Conservation (phyloP, 2,797 vertebrate genomes). For the Sarcophilus harrisii region DNA sequence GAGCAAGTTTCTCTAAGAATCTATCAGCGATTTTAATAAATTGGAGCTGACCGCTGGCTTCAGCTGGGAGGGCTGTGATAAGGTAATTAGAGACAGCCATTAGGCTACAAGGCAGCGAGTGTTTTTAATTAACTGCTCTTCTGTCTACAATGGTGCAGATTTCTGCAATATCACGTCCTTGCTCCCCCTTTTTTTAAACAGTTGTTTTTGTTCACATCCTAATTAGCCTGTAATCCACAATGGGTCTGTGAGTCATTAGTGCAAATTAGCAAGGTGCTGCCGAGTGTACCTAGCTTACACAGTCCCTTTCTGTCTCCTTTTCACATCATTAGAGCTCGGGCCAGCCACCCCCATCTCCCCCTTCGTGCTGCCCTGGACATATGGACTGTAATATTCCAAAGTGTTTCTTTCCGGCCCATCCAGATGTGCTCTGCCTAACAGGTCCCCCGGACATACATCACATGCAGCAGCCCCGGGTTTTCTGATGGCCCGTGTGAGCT, state of each 20-base stretch:
- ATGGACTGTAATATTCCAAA: background rate
- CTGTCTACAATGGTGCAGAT: background rate
- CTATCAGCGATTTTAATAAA: constrained; percentile 49
- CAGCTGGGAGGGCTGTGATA: constrained; percentile 12
- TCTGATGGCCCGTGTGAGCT: background rate
- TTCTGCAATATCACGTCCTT: background rate
- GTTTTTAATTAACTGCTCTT: constrained; percentile 55
- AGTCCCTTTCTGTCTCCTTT: background rate
- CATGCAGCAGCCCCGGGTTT: background rate
- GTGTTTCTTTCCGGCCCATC: constrained; percentile 22
- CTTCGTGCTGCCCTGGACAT: background rate
- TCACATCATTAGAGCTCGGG: constrained; percentile 19
- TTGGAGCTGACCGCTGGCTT: constrained; percentile 39
- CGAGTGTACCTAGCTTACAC: constrained; percentile 4
- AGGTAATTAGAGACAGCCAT: constrained; percentile 51
- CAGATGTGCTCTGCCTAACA: background rate
- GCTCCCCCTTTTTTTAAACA: constrained; percentile 35
- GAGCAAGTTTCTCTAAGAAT: constrained; percentile 17
- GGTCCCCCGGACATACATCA: background rate
- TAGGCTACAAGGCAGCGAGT: constrained; percentile 13
- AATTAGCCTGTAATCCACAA: constrained; percentile 49
- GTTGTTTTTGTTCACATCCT: constrained; percentile 42
- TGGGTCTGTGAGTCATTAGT: constrained; percentile 24
- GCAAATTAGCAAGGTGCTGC: constrained; percentile 27
- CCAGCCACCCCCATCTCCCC: background rate